Conservation (phyloP, 2,888 invertebrate species). For the Drosophila pseudotakahashii region DNA sequence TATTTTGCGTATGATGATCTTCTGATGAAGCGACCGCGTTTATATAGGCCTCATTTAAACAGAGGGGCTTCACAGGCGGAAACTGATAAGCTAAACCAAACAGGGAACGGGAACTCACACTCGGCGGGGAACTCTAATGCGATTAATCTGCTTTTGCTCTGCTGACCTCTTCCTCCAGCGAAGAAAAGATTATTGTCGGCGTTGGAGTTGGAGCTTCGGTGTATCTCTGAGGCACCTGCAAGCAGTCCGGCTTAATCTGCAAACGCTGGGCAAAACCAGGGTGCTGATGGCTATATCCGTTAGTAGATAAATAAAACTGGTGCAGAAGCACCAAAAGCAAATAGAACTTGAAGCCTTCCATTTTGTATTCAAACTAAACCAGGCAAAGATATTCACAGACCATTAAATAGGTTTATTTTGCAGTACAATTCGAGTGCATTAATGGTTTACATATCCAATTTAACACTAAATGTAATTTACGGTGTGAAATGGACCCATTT, state of each 20-base stretch:
- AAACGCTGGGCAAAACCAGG: slow-evolving; percentile 72
- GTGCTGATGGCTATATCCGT: slow-evolving; percentile 41
- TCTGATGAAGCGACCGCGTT: slow-evolving; percentile 7
- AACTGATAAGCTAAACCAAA: slow-evolving; percentile 12
- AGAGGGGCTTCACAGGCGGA: slow-evolving; percentile 15
- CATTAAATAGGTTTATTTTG: slow-evolving; percentile 14
- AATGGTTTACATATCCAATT: neutral
- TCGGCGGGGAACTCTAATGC: slow-evolving; percentile 24
- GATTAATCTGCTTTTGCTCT: slow-evolving; percentile 34
- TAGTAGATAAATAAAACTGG: neutral
- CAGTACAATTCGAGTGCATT: neutral
- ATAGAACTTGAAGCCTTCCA: slow-evolving; percentile 3
- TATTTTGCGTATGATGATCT: slow-evolving; percentile 10
- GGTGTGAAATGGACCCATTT: slow-evolving; percentile 3
- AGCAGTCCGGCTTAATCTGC: slow-evolving; percentile 50
- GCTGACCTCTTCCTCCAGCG: slow-evolving; percentile 45
- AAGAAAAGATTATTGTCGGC: slow-evolving; percentile 20
- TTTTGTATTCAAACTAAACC: slow-evolving; percentile 2
- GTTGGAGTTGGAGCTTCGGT: slow-evolving; percentile 25
- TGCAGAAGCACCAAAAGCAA: slow-evolving; percentile 21
- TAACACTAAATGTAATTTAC: slow-evolving; percentile 2
- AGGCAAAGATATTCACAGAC: too few species aligned
- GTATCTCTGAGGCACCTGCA: slow-evolving; percentile 31
- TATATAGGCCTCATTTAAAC: slow-evolving; percentile 34
- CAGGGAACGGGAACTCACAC: slow-evolving; percentile 55